Evolutionary conservation across 30 jellyfish, hydroid and myxozoan genomes (phyloP).

Genomic region (Hydractinia echinata): DNA sequence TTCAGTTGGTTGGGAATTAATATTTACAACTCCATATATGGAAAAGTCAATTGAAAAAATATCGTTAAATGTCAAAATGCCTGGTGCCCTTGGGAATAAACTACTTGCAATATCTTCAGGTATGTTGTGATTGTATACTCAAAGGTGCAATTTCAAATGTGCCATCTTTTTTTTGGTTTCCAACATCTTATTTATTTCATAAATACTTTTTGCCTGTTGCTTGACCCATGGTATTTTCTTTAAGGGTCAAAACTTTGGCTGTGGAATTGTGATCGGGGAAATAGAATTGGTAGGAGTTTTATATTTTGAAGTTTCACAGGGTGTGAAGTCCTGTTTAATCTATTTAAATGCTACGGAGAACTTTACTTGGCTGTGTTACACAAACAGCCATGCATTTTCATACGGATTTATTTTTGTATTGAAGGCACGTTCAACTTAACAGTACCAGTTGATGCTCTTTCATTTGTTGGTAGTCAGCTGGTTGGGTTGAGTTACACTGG

Average conservation of each 20-base stretch:
- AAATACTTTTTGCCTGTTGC: background rate
- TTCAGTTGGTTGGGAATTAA: slow-evolving; percentile 91
- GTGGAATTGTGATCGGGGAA: slow-evolving; percentile 69
- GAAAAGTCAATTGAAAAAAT: slow-evolving; percentile 77
- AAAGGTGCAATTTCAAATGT: background rate
- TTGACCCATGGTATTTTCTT: background rate
- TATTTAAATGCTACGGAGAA: background rate
- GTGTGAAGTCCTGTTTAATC: background rate
- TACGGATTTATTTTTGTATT: too few relatives aligned
- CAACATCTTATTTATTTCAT: background rate
- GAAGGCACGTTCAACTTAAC: slow-evolving; percentile 77
- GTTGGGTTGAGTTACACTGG: slow-evolving; percentile 89
- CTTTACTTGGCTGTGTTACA: background rate
- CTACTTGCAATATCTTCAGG: slow-evolving; percentile 93
- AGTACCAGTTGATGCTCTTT: slow-evolving; percentile 73
- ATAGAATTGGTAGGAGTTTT: slow-evolving; percentile 47
- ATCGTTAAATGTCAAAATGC: slow-evolving; percentile 92
- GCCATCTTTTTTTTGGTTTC: background rate
- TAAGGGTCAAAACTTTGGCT: slow-evolving; percentile 54
- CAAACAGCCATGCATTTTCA: too few relatives aligned
- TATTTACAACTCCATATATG: slow-evolving; percentile 80
- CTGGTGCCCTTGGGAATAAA: slow-evolving; percentile 85
- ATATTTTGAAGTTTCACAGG: background rate
- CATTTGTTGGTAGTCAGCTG: slow-evolving; percentile 87
- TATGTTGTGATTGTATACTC: slow-evolving; percentile 3